These are phyloP conservation scores for Andinoacara biseriatus DNA, from an alignment of 2,113 vertebrate species.

Conservation along the genomic window DNA sequence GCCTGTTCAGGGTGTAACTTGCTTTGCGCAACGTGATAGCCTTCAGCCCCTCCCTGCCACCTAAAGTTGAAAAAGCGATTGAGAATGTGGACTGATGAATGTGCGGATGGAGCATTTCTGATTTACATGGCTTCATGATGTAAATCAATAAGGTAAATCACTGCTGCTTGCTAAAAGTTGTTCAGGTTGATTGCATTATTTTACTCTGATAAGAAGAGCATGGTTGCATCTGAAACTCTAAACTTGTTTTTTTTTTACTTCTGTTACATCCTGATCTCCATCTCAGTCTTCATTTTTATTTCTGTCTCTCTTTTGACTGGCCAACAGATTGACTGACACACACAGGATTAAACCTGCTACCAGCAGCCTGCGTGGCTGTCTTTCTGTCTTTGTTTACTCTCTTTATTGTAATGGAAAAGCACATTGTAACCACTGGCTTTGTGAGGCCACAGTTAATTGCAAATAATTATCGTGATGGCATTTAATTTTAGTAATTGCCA, in stretches of 20 bases:
- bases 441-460: conserved; percentile 70
- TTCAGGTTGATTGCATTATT: conserved; percentile 41
- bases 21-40: not conserved
- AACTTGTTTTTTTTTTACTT: conserved; percentile 26
- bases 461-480: conserved; percentile 77
- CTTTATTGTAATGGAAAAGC: conserved; percentile 57
- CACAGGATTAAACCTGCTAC: conserved; percentile 60
- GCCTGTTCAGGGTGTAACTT: not conserved
- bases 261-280: conserved; percentile 21
- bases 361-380: conserved; percentile 30
- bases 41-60: not conserved
- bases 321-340: conserved; percentile 29
- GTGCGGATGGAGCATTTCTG: not conserved
- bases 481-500: conserved; percentile 77
- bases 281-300: conserved; percentile 36
- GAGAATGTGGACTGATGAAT: not conserved
- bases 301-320: conserved; percentile 10
- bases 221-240: not conserved
- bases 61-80: no score
- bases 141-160: no score
- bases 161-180: conserved; percentile 13
- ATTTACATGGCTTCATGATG: not conserved
- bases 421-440: conserved; percentile 67
- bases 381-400: conserved; percentile 67
- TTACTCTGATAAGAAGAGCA: conserved; percentile 42